A percentile compares a stretch with the other conserved stretches of the same genome.
Evolutionary conservation across 2,797 vertebrate genomes (phyloP).

Genomic region (Gobionotothen gibberifrons): DNA sequence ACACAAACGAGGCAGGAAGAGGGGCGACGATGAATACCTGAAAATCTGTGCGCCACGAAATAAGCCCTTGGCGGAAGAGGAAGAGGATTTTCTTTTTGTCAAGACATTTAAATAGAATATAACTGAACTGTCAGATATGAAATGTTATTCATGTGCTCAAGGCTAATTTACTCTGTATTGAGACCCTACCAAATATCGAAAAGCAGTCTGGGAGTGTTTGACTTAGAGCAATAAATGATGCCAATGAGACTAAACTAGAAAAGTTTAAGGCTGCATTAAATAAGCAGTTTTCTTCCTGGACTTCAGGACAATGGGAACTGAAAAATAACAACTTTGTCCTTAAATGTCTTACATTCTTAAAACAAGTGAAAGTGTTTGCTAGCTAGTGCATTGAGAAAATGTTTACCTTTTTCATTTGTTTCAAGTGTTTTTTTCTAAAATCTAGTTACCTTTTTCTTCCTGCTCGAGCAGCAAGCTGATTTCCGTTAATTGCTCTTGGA

Average conservation of each 20-base stretch:
- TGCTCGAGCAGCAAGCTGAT: background rate
- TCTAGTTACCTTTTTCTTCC: background rate
- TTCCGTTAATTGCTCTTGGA: background rate
- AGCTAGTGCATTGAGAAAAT: background rate
- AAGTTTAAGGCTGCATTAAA: background rate
- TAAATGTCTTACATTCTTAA: background rate
- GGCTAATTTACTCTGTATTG: slow-evolving; percentile 7
- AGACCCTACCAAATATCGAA: slow-evolving; percentile 14
- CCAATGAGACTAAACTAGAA: slow-evolving; percentile 7
- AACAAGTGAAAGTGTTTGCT: background rate
- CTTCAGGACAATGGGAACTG: background rate
- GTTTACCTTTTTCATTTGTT: background rate
- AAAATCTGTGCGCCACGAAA: slow-evolving; percentile 61
- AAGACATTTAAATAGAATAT: slow-evolving; percentile 41
- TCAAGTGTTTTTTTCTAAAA: background rate
- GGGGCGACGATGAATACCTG: slow-evolving; percentile 64
- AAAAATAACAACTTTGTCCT: background rate
- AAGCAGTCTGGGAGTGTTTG: background rate
- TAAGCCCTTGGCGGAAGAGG: slow-evolving; percentile 35
- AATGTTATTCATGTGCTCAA: slow-evolving; percentile 14
- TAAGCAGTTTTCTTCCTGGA: background rate
- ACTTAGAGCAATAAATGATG: slow-evolving; percentile 1
- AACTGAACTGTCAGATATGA: slow-evolving; percentile 32
- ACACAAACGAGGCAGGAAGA: slow-evolving; percentile 64
- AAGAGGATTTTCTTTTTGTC: slow-evolving; percentile 36